Conservation (phyloP, 2,797 vertebrate genomes). For the Crenuchus spilurus region DNA sequence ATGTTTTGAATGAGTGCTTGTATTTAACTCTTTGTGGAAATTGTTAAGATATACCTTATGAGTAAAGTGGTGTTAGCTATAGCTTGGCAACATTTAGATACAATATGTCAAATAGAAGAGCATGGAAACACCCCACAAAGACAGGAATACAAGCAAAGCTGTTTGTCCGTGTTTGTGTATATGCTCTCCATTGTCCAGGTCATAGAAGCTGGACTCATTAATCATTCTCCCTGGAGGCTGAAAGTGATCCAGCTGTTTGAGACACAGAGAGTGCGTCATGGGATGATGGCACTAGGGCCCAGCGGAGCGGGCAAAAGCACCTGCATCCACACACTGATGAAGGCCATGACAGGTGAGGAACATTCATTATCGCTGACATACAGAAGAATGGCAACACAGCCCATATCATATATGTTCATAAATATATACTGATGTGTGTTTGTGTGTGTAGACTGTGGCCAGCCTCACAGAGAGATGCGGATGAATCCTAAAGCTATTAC, state of each 20-base stretch:
- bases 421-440: slow-evolving; percentile 1
- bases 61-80: no score
- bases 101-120: no score
- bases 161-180: not conserved
- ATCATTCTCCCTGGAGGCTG: slow-evolving; percentile 92
- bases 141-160: no score
- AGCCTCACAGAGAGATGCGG: slow-evolving; percentile 94
- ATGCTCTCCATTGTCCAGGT: slow-evolving; percentile 73
- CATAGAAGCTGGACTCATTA: slow-evolving; percentile 87
- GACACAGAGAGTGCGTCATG: slow-evolving; percentile 92
- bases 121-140: no score
- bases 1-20: not conserved
- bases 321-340: slow-evolving; percentile 93
- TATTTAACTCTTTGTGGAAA: not conserved
- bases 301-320: slow-evolving; percentile 94
- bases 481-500: slow-evolving; percentile 99
- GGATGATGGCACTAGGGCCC: slow-evolving; percentile 94
- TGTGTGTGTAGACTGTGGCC: slow-evolving; percentile 83
- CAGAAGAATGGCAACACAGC: no score
- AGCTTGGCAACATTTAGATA: no score
- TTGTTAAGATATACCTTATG: no score
- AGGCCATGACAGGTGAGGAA: slow-evolving; percentile 88
- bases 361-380: not conserved
- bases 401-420: not conserved
- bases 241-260: slow-evolving; percentile 96